Percentiles rank a stretch among this genome's conserved stretches.
Evolutionary conservation across 2,888 invertebrate genomes (phyloP).

Genomic region (Hirudinaria manillensis): DNA sequence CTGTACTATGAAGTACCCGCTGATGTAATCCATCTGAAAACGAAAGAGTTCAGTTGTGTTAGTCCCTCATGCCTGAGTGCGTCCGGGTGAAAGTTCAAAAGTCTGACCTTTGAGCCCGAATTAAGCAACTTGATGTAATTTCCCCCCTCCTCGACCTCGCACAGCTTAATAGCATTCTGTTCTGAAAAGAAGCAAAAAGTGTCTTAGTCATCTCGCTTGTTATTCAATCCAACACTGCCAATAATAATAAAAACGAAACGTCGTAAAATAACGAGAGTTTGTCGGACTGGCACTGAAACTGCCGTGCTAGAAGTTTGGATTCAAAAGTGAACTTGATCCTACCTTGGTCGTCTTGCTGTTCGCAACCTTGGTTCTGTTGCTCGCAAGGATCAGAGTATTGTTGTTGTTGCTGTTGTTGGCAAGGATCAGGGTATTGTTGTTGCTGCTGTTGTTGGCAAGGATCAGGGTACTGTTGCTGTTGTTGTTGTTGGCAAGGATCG

Average conservation of each 20-base stretch:
- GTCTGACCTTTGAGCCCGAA: conserved; percentile 18
- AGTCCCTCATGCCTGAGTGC: background rate
- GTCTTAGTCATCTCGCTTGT: background rate
- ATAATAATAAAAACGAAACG: too few relatives aligned
- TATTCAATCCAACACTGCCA: too few relatives aligned
- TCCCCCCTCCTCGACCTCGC: conserved; percentile 17
- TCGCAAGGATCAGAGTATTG: background rate
- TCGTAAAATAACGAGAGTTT: too few relatives aligned
- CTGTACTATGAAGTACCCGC: conserved; percentile 27
- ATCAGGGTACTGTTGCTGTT: background rate
- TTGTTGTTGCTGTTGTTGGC: background rate
- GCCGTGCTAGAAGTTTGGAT: too few relatives aligned
- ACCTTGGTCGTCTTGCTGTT: background rate
- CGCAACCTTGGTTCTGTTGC: background rate
- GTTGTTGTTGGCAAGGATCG: background rate
- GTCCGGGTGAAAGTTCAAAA: background rate
- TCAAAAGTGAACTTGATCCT: background rate
- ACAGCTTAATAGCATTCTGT: conserved; percentile 21
- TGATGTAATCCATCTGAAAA: conserved; percentile 26
- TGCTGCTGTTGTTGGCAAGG: conserved; percentile 14
- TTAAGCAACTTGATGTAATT: conserved; percentile 20
- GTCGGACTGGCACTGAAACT: too few relatives aligned
- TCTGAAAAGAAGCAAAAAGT: conserved; percentile 9
- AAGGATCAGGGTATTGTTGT: background rate
- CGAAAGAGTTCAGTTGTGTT: background rate